Conservation (phyloP, 2,888 invertebrate genomes). For the Rutpela maculata region DNA sequence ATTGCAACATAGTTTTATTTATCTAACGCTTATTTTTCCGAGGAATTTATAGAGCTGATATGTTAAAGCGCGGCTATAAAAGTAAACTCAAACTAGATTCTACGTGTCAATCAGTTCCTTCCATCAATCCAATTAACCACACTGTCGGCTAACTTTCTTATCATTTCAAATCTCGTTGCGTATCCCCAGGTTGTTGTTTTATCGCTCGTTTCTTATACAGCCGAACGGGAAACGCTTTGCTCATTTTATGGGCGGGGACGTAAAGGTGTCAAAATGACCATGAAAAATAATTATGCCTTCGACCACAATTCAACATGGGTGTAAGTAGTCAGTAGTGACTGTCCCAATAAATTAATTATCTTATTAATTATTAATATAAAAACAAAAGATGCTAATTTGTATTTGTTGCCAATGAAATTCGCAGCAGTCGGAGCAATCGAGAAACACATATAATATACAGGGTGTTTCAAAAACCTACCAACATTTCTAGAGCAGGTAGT, state of each 20-base stretch:
- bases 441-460: no score
- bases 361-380: not conserved
- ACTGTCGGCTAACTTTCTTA: slow-evolving; percentile 34
- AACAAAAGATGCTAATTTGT: not conserved
- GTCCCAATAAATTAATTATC: not conserved
- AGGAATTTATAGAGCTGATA: slow-evolving; percentile 26
- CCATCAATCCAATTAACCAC: slow-evolving; percentile 45
- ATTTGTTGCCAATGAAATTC: no score
- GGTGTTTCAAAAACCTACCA: no score
- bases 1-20: not conserved
- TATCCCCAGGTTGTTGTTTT: slow-evolving; percentile 35
- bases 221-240: slow-evolving; percentile 8
- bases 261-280: slow-evolving; percentile 32
- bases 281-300: slow-evolving; percentile 12
- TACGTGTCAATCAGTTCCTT: slow-evolving; percentile 39
- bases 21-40: not conserved
- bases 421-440: no score
- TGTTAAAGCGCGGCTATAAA: slow-evolving; percentile 22
- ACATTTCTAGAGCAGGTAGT: no score
- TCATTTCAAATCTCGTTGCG: slow-evolving; percentile 31
- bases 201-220: slow-evolving; percentile 17
- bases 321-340: not conserved
- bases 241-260: slow-evolving; percentile 19
- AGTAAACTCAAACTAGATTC: slow-evolving; percentile 34
- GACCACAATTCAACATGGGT: not conserved